Conservation (phyloP, 2,797 vertebrate species). For the Catostomus latipinnis region DNA sequence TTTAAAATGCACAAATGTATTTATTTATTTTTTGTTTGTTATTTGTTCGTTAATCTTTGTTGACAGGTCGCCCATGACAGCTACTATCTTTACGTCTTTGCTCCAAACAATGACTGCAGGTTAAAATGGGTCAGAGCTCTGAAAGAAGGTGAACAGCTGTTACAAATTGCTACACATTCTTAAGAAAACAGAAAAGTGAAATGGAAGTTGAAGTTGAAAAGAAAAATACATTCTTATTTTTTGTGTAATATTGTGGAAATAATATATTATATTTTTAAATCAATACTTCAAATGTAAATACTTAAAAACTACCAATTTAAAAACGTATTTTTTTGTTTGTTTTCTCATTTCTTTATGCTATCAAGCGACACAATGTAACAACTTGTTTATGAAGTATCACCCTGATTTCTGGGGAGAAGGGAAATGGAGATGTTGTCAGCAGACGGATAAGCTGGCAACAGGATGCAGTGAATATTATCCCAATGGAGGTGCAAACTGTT, state of each 20-base stretch:
- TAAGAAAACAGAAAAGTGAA: background rate
- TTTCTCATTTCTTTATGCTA: background rate
- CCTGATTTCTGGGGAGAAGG: conserved; percentile 95
- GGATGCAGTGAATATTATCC: conserved; percentile 89
- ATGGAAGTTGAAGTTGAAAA: background rate
- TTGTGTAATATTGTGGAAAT: no score
- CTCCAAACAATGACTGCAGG: conserved; percentile 89
- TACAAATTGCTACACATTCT: background rate
- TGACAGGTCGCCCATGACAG: conserved; percentile 88
- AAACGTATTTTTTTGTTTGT: background rate
- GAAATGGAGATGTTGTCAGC: conserved; percentile 92
- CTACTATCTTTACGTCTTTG: conserved; percentile 93
- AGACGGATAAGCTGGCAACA: conserved; percentile 86
- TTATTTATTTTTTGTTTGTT: background rate
- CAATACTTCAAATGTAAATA: no score
- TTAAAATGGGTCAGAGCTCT: conserved; percentile 92
- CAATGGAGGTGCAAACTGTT: conserved; percentile 77
- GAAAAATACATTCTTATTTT: background rate
- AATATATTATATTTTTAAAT: no score
- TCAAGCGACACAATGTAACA: conserved; percentile 79
- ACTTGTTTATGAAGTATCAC: conserved; percentile 87
- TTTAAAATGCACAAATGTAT: background rate
- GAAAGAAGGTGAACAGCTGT: conserved; percentile 88
- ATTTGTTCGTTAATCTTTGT: conserved; percentile 11
- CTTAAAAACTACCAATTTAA: no score